These are phyloP conservation scores for Crocallis elinguaria DNA, from an alignment of 2,888 invertebrate genomes.

Conservation along the genomic window DNA sequence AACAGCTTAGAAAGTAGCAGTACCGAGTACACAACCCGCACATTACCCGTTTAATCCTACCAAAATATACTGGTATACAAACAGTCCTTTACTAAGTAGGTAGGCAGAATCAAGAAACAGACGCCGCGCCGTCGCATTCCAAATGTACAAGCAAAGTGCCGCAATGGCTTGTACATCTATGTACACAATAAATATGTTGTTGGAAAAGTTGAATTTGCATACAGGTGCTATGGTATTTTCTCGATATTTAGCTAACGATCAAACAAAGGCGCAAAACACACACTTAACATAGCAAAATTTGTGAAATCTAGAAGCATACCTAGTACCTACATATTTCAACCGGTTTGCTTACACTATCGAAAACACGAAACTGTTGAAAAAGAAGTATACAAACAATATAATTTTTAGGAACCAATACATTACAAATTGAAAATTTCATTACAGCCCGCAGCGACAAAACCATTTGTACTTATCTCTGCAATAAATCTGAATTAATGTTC, in stretches of 20 bases:
- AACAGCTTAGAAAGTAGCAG: background rate
- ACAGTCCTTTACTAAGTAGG: background rate
- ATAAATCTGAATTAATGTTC: slow-evolving; percentile 21
- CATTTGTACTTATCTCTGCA: slow-evolving; percentile 15
- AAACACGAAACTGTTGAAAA: too few species aligned
- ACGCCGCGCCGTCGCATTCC: slow-evolving; percentile 61
- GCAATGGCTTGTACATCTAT: slow-evolving; percentile 26
- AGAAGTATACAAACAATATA: background rate
- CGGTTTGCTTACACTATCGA: too few species aligned
- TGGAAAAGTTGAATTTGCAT: slow-evolving; percentile 21
- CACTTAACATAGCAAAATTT: background rate
- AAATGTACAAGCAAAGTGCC: slow-evolving; percentile 30
- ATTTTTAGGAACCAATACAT: background rate
- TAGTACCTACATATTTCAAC: too few species aligned
- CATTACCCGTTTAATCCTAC: background rate
- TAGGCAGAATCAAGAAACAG: slow-evolving; percentile 47
- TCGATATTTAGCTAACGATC: background rate
- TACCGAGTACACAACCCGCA: background rate
- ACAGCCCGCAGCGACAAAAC: background rate
- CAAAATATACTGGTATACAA: too few species aligned
- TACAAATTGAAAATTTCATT: background rate
- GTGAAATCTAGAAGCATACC: background rate
- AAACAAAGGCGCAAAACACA: background rate
- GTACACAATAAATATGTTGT: slow-evolving; percentile 7
- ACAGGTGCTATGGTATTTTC: slow-evolving; percentile 8